Conservation (phyloP, 2,797 vertebrate genomes). For the Ispidina lecontei region DNA sequence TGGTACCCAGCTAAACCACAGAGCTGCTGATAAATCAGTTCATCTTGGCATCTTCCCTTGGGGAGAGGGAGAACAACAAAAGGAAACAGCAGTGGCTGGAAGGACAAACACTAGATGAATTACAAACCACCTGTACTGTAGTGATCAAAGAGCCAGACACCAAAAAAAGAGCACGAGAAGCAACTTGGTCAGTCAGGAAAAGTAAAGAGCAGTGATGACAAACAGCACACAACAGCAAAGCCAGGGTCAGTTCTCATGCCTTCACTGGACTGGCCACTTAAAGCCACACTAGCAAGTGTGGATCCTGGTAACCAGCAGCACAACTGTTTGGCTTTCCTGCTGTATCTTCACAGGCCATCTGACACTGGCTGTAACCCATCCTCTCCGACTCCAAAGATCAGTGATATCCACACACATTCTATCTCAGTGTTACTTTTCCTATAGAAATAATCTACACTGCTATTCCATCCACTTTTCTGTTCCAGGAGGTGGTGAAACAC, state of each 20-base stretch:
- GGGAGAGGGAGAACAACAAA: not conserved
- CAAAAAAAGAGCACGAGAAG: not conserved
- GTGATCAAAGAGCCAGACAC: not conserved
- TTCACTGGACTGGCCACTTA: not conserved
- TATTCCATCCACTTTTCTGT: not conserved
- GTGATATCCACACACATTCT: not conserved
- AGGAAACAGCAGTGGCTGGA: not conserved
- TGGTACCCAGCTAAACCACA: not conserved
- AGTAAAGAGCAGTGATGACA: not conserved
- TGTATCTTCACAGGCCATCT: constrained; percentile 15
- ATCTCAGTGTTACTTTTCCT: not conserved
- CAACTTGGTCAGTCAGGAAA: not conserved
- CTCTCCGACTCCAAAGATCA: not conserved
- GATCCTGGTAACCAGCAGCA: not conserved
- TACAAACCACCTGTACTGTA: not conserved
- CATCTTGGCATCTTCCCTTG: not conserved
- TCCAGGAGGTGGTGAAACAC: not conserved
- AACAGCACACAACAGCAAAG: not conserved
- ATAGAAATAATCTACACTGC: not conserved
- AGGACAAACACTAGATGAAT: not conserved
- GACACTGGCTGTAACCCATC: constrained; percentile 19
- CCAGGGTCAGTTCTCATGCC: not conserved
- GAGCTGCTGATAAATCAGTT: not conserved
- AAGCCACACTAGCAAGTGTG: not conserved
- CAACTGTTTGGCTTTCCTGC: not conserved